Evolutionary conservation across 2,888 invertebrate genomes (phyloP).

Genomic region (Chromoteleia sp.): DNA sequence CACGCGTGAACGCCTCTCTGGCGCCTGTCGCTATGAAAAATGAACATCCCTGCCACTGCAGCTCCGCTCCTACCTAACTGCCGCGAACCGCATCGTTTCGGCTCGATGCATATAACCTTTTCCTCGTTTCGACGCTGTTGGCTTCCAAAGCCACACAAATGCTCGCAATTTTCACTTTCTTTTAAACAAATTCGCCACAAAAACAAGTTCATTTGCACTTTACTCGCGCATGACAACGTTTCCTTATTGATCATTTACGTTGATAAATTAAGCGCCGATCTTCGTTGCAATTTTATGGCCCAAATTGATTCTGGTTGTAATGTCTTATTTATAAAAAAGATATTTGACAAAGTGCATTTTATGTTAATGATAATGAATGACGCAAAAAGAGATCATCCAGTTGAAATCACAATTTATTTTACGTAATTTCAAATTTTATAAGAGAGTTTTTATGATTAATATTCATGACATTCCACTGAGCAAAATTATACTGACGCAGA

Average conservation of each 20-base stretch:
- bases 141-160: constrained; percentile 3
- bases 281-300: no score
- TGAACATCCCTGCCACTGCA: constrained; percentile 74
- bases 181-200: not conserved
- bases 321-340: not conserved
- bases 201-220: not conserved
- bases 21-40: constrained; percentile 77
- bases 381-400: no score
- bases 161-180: constrained; percentile 10
- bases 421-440: no score
- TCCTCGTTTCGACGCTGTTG: constrained; percentile 23
- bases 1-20: constrained; percentile 75
- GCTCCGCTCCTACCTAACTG: constrained; percentile 55
- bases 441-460: no score
- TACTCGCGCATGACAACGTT: not conserved
- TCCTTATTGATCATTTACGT: not conserved
- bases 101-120: constrained; percentile 35
- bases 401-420: no score
- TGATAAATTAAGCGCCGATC: no score
- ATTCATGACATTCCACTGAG: no score
- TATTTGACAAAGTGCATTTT: no score
- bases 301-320: not conserved
- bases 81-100: constrained; percentile 47
- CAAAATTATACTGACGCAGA: not conserved
- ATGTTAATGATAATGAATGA: no score